Base-by-base conservation (phyloP, 2,888 invertebrate genomes). In the Oscheius sp. region DNA sequence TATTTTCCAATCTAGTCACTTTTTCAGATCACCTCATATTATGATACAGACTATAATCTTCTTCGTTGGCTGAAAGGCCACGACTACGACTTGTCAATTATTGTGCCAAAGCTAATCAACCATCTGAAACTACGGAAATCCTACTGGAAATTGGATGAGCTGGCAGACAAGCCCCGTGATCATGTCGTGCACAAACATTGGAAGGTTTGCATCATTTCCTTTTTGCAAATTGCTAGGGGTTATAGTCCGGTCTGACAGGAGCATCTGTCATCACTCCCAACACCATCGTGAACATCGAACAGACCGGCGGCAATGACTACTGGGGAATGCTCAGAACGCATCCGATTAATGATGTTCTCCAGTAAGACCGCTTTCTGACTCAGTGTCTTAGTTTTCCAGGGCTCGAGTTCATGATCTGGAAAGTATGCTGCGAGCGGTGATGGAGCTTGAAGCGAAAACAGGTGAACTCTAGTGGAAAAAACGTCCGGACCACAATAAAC, bases 211-310 rank as follows among this genome's bases (percentile, higher is more conserved):
- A 60, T 58, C 32, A n/a, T 32, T 3, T 66, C 21, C 51, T 66
- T n/a, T 29, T 21, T 13, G 32, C 2, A 13, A 3, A 11, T 53
- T 53, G 4, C 2, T 21, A 3, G 11, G 37, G 13, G 32, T 65
- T 83, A 53, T 63, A 85, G 84, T 77, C 79, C 51, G 86, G 86
- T 5, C 78, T 86, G 59, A 86, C 86, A 29, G 84, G 82, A 10
- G 77, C 73, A 47, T 79, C 86, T 9, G 86, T 75, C 13, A 73
- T 75, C 42, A 83, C 82, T 13, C 82, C 84, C 0, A 83, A 87
- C 65, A 79, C 83, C 7, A 79, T 87, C 59, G 86, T 87, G n/a
- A 87, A 87, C 70, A 83, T 87, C 51, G 87, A 87, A 63, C 87
- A 85, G 73, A 83, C 87, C 2, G 87, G 87, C 33, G 73, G 74